Conservation (phyloP, 2,113 vertebrate species). For the Symphodus melops region DNA sequence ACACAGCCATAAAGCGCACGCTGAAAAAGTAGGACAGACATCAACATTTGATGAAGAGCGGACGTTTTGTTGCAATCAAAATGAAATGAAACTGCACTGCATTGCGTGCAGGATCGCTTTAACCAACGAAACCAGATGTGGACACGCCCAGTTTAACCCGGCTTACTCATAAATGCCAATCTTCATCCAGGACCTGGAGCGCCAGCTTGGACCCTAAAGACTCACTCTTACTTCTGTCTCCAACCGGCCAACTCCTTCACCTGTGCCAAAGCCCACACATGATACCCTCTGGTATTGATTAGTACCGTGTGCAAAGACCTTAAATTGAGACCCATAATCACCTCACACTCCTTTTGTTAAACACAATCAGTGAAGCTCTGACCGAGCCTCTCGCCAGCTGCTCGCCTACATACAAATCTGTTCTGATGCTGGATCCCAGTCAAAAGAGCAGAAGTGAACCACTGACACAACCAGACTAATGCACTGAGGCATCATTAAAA, state of each 20-base stretch:
- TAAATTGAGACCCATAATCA: constrained; percentile 12
- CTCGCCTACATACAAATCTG: constrained; percentile 3
- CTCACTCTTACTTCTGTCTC: background rate
- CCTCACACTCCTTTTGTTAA: background rate
- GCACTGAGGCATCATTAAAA: too few species aligned
- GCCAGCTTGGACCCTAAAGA: background rate
- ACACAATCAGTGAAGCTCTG: background rate
- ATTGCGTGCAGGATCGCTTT: background rate
- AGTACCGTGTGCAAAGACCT: background rate
- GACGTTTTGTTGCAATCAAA: background rate
- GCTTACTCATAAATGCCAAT: constrained; percentile 26
- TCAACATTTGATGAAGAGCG: background rate
- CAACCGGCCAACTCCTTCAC: background rate
- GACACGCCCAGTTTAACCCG: constrained; percentile 24
- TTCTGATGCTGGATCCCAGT: background rate
- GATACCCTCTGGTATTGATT: constrained; percentile 8
- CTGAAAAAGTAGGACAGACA: background rate
- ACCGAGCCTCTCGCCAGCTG: constrained; percentile 6
- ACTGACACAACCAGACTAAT: background rate
- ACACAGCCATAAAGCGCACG: constrained; percentile 1
- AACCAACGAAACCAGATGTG: background rate
- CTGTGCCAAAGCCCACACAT: constrained; percentile 2
- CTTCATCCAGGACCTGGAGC: constrained; percentile 8
- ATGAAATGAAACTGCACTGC: background rate
- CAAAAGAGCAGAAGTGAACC: background rate